phyloP scores from a whole-genome alignment of 2,113 vertebrate species.

The Psephotus haematonotus region DNA sequence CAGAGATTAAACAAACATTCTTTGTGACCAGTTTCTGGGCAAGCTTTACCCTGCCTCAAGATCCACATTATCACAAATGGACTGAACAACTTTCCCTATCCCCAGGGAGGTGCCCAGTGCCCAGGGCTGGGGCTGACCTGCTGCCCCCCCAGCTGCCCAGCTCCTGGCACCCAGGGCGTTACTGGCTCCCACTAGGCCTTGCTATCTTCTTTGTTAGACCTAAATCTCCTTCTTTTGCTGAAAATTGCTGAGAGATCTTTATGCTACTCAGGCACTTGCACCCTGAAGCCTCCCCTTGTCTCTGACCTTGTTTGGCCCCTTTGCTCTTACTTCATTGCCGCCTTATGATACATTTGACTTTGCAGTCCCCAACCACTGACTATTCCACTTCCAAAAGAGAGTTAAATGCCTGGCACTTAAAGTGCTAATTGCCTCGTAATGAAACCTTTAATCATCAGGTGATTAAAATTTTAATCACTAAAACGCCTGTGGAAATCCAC shows the following conservation, averaged over 20 bases:
- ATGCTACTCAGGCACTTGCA: not conserved
- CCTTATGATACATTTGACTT: not conserved
- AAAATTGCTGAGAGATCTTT: not conserved
- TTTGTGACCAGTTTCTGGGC: not conserved
- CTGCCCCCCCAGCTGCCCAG: accelerated
- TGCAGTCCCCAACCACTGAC: not conserved
- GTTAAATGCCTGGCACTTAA: conserved; percentile 52
- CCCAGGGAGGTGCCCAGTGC: not conserved
- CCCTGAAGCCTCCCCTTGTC: not conserved
- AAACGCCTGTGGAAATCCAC: conserved; percentile 42
- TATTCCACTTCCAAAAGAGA: not conserved
- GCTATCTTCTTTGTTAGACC: not conserved
- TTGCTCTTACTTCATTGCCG: not conserved
- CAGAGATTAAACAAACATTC: not conserved
- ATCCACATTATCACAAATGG: not conserved
- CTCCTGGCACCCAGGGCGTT: not conserved
- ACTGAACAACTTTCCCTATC: not conserved
- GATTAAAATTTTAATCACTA: conserved; percentile 70
- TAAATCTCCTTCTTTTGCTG: not conserved
- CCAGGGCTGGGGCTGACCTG: not conserved
- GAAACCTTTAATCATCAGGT: conserved; percentile 68
- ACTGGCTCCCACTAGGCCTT: accelerated
- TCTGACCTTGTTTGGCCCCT: not conserved
- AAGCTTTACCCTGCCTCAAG: not conserved
- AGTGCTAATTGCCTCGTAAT: conserved; percentile 67